Evolutionary conservation across 2,888 invertebrate genomes (phyloP).

Genomic region (Arctia plantaginis): DNA sequence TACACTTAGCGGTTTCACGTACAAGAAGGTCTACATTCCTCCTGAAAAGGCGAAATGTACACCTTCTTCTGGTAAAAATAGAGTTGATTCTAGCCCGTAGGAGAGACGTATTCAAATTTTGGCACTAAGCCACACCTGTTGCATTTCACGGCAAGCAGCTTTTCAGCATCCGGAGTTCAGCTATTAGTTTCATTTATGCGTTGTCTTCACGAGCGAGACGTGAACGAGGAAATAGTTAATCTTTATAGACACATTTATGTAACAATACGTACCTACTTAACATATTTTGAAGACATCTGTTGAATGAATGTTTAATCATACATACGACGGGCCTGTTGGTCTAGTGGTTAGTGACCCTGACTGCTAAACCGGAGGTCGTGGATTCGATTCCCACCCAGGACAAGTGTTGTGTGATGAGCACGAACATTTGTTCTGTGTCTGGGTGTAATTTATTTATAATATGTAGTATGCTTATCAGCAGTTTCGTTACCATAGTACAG

Average conservation of each 20-base stretch:
- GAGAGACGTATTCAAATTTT: slow-evolving; percentile 44
- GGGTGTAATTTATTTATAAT: no score
- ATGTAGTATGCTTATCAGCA: no score
- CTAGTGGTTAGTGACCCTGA: no score
- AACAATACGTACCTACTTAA: neutral
- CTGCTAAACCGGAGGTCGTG: no score
- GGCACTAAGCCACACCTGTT: slow-evolving; percentile 50
- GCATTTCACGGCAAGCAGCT: slow-evolving; percentile 28
- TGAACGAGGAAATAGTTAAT: neutral
- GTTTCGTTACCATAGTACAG: no score
- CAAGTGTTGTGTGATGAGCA: no score
- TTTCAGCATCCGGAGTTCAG: slow-evolving; percentile 28
- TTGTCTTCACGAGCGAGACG: neutral
- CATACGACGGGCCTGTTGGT: no score
- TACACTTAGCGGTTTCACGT: neutral
- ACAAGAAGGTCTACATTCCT: neutral
- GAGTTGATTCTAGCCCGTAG: slow-evolving; percentile 8
- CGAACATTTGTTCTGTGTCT: no score
- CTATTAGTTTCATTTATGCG: slow-evolving; percentile 7
- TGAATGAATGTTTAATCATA: no score
- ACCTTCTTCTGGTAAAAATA: slow-evolving; percentile 6
- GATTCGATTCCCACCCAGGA: no score
- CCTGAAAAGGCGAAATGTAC: slow-evolving; percentile 6
- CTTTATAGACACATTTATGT: neutral
- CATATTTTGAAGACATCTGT: neutral